Percentiles rank a stretch among this genome's conserved stretches.
Evolutionary conservation across 2,113 vertebrate species (phyloP).

Genomic region (Leucosticte australis): DNA sequence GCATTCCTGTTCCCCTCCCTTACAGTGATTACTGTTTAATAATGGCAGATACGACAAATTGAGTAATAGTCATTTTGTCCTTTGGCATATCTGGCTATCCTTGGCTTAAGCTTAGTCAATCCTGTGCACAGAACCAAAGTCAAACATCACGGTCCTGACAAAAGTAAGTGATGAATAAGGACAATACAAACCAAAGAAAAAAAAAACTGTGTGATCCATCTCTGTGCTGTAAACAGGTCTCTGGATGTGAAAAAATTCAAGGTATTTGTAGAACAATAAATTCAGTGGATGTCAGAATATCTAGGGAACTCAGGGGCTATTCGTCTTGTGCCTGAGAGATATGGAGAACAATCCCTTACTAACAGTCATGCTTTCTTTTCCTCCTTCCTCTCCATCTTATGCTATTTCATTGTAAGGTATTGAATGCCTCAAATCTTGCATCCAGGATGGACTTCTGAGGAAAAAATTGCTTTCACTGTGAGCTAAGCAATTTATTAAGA

Average conservation of each 20-base stretch:
- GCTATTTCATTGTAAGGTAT: not conserved
- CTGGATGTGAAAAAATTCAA: slow-evolving; percentile 26
- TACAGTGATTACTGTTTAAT: slow-evolving; percentile 1
- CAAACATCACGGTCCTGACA: slow-evolving; percentile 4
- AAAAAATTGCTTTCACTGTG: not conserved
- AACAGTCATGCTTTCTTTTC: slow-evolving; percentile 1
- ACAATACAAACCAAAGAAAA: slow-evolving; percentile 24
- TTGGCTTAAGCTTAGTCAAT: slow-evolving; percentile 27
- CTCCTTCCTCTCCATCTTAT: not conserved
- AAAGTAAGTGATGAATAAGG: slow-evolving; percentile 43
- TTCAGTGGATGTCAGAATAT: slow-evolving; percentile 29
- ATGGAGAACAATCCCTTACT: not conserved
- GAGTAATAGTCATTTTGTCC: slow-evolving; percentile 29
- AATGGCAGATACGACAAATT: not conserved
- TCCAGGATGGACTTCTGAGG: not conserved
- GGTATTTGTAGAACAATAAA: slow-evolving; percentile 41
- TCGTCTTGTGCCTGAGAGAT: slow-evolving; percentile 26
- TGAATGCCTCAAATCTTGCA: not conserved
- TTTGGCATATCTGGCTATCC: not conserved
- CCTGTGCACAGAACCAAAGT: slow-evolving; percentile 9
- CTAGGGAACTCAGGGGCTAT: not conserved
- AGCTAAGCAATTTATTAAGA: not conserved
- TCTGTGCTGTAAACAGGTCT: slow-evolving; percentile 6
- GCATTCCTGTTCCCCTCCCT: not conserved
- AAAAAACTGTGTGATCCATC: not conserved